Evolutionary conservation across 2,888 invertebrate species (phyloP), one percentile per base, ranked within the genome.

Genomic region (Oligia fasciuncula): DNA sequence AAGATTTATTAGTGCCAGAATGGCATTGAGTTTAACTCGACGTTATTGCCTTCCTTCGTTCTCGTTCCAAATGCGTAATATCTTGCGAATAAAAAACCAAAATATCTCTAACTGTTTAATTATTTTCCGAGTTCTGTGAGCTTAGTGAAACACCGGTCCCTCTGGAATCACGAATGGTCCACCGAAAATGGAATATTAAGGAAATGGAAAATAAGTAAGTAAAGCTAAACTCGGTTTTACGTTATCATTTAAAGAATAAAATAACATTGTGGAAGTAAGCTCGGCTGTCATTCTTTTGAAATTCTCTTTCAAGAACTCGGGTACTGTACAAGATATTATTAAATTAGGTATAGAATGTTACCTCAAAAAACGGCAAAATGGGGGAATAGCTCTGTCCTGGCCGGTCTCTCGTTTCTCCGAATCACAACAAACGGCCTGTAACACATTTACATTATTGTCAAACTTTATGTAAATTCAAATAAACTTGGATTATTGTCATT

Each of bases 391-490:
- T 76, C 57, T n/a, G 60, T 57, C 29, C 40, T 67, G 68, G 17
- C 71, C 8, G 17, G 17, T 82, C 40, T 76, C 74, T 77, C 73
- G 51, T 63, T 71, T 74, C n/a, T 63, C 73, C 60, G 46, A 73
- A 65, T 71, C 77, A 79, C 63, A 80, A 72, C 49, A 74, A 73
- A 40, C 67, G 51, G 65, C 76, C 73, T 66, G 57, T 76, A 73
- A 73, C 46, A 54, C 73, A 82, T 86, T 81, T 79, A 62, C 79
- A 86, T 82, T 85, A 79, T 77, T 81, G 76, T 60, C 71, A 75
- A 89, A 88, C 86, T 88, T 89, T 85, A 81, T 85, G 86, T 70
- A 85, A 84, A 86, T 89, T 89, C 68, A 80, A 80, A 87, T 83
- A 87, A 85, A 88, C 78, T 85, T 81, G 77, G 72, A 76, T 81